Base-by-base conservation (phyloP, 2,888 invertebrate genomes). In the Glyphotaelius pellucidus region DNA sequence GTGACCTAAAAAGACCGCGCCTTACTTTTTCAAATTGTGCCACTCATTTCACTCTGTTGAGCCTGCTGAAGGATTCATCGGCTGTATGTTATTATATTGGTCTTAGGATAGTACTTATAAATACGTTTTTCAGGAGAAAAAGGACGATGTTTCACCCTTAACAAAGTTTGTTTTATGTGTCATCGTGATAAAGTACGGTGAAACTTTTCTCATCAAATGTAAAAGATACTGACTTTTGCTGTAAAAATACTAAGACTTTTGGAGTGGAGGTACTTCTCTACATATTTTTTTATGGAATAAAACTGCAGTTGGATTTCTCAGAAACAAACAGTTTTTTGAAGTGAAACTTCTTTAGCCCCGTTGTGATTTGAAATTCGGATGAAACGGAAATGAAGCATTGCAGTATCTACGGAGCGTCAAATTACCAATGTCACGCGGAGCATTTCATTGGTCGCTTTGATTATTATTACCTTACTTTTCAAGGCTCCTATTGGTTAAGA, bases 151-250 rank as follows among this genome's bases (percentile, higher is more conserved):
- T 83, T 83, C 32, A 9, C 35, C 83, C 83, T 35, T 83, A 32
- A 83, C 31, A 31, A 83, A 31, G 83, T 83, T 67, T 86, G 15
- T 47, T 42, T 25, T 35, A 42, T 15, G 86, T 86, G 42, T 42
- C 86, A n/a, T 86, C n/a, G 42, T 47, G 42, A n/a, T 86, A 35
- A 86, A 86, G n/a, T 86, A 30, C 42, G 30, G 25, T 7, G 15
- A 86, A 86, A 86, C 86, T 86, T 86, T 86, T 86, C 86, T 86
- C 86, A 86, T 86, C 47, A 86, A 86, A 86, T 86, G n/a, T 38
- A 32, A 85, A 19, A 85, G 38, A 35, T 19, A 35, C n/a, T 35
- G n/a, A 15, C 85, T 38, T 85, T 85, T 85, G n/a, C 42, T 19
- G n/a, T 85, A 85, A 81, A 19, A 25, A n/a, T 85, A 85, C 42